Conservation (phyloP, 2,797 vertebrate species). For the Alectoris magna region DNA sequence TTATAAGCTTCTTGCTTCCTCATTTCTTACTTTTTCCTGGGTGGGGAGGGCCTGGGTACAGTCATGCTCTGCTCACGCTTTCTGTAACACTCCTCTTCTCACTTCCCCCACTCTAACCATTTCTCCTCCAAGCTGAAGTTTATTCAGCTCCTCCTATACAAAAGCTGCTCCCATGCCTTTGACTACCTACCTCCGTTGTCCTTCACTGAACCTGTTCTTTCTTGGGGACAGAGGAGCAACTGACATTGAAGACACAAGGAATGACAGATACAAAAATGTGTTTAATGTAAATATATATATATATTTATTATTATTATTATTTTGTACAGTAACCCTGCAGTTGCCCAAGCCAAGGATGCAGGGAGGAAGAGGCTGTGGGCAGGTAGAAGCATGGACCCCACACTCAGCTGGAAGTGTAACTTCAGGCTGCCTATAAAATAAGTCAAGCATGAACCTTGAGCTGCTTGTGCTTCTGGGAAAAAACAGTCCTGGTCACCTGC, state of each 20-base stretch:
- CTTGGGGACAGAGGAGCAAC: background rate
- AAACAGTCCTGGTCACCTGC: background rate
- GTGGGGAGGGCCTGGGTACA: background rate
- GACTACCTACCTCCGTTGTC: background rate
- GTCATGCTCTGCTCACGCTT: background rate
- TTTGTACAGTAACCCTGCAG: no score
- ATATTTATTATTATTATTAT: background rate
- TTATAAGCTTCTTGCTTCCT: background rate
- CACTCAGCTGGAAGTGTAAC: background rate
- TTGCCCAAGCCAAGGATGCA: background rate
- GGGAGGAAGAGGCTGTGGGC: background rate
- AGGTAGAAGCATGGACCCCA: rapidly evolving
- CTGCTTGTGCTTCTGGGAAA: background rate
- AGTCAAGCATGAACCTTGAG: rapidly evolving
- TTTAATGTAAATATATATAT: background rate
- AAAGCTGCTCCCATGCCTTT: background rate
- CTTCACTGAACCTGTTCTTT: background rate
- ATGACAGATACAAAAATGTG: background rate
- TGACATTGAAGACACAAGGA: background rate
- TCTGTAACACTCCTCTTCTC: background rate
- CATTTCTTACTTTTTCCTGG: background rate
- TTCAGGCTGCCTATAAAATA: background rate
- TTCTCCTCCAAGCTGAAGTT: background rate
- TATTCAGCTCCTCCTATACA: background rate
- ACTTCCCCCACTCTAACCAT: background rate